Conservation (phyloP, 2,888 invertebrate species). For the Autographa gamma region DNA sequence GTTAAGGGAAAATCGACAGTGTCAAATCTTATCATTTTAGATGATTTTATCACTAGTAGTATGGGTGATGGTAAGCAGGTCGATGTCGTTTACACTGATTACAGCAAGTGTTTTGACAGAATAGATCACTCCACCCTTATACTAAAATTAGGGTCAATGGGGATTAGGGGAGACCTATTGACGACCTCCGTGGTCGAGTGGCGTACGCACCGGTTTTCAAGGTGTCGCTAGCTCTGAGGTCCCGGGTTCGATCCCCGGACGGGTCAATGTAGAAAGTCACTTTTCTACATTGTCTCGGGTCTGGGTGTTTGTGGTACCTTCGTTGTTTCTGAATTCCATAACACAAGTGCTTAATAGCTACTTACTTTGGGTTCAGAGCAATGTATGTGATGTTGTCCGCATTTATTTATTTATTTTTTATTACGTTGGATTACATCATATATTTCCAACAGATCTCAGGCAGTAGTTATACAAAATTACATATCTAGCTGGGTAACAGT, state of each 20-base stretch:
- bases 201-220: too few species aligned
- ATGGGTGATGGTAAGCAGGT: neutral
- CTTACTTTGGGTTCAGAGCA: too few species aligned
- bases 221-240: too few species aligned
- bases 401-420: too few species aligned
- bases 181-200: too few species aligned
- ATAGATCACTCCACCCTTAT: neutral
- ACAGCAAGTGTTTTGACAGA: neutral
- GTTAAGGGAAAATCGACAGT: neutral
- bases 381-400: too few species aligned
- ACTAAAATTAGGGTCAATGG: neutral
- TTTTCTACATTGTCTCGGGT: too few species aligned
- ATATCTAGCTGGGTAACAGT: conserved; percentile 1
- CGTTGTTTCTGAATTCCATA: too few species aligned
- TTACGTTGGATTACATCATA: neutral
- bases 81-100: neutral
- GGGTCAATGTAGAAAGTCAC: too few species aligned
- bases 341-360: too few species aligned
- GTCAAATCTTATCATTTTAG: neutral
- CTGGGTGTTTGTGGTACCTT: too few species aligned
- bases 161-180: neutral
- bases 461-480: conserved; percentile 32
- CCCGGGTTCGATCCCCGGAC: too few species aligned
- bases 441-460: neutral
- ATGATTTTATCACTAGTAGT: neutral